phyloP scores from a whole-genome alignment of 1,140 invertebrate genomes.

The Gonioctena quinquepunctata region DNA sequence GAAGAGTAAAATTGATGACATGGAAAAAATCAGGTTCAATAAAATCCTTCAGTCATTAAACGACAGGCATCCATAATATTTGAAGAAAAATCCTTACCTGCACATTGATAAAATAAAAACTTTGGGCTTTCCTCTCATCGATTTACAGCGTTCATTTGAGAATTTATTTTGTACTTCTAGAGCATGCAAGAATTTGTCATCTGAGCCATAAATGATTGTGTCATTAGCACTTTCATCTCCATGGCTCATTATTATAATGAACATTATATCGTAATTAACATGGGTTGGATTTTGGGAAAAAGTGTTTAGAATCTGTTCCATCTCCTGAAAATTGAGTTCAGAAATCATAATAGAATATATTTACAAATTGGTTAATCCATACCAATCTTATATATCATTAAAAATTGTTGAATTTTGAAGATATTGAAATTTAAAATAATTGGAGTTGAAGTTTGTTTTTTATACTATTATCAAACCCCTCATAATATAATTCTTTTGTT shows the following conservation, averaged over 20 bases:
- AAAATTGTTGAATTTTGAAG: too few species aligned
- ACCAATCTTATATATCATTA: too few species aligned
- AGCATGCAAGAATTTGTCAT: constrained; percentile 56
- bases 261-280: constrained; percentile 59
- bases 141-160: constrained; percentile 64
- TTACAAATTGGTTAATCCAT: too few species aligned
- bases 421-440: too few species aligned
- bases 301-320: constrained; percentile 47
- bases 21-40: too few species aligned
- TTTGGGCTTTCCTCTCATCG: constrained; percentile 71
- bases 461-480: too few species aligned
- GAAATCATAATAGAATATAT: too few species aligned
- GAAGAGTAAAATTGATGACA: too few species aligned
- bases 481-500: too few species aligned
- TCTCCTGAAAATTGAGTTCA: constrained; percentile 53
- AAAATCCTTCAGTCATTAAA: too few species aligned
- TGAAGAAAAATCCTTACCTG: constrained; percentile 26
- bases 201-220: constrained; percentile 55
- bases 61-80: too few species aligned
- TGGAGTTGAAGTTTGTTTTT: too few species aligned
- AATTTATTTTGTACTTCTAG: constrained; percentile 65
- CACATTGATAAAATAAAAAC: constrained; percentile 79
- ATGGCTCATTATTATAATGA: constrained; percentile 65
- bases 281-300: constrained; percentile 46
- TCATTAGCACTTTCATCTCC: constrained; percentile 53